phyloP scores from a whole-genome alignment of 1,140 invertebrate genomes.

The Hycleus cichorii region DNA sequence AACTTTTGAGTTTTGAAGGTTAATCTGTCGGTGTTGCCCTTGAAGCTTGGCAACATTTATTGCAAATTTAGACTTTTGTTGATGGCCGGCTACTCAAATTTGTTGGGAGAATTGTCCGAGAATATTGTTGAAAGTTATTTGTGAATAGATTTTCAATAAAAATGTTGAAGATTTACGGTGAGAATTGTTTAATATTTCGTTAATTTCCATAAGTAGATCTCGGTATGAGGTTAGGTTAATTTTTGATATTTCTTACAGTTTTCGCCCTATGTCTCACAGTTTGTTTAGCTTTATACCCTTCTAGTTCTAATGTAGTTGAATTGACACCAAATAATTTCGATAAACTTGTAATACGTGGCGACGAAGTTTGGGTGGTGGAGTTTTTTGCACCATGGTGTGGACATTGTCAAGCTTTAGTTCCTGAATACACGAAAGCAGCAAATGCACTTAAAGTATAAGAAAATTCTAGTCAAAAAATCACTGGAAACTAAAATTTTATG shows the following conservation, averaged over 20 bases:
- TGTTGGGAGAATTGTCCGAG: too few relatives aligned
- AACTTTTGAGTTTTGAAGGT: too few relatives aligned
- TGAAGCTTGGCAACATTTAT: too few relatives aligned
- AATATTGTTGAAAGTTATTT: not conserved
- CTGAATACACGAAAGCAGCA: constrained; percentile 85
- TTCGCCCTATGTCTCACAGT: constrained; percentile 13
- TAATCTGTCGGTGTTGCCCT: too few relatives aligned
- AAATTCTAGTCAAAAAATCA: not conserved
- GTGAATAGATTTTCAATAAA: not conserved
- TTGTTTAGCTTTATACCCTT: constrained; percentile 63
- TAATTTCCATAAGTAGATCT: not conserved
- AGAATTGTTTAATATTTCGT: not conserved
- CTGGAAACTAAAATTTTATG: constrained; percentile 2
- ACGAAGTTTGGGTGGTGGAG: constrained; percentile 88
- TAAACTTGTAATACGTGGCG: constrained; percentile 70
- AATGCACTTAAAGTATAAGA: constrained; percentile 69
- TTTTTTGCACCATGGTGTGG: constrained; percentile 94
- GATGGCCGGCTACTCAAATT: too few relatives aligned
- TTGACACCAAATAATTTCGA: constrained; percentile 90
- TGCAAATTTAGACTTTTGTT: too few relatives aligned
- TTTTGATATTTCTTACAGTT: constrained; percentile 14
- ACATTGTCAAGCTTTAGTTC: constrained; percentile 73
- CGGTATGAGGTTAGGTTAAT: constrained; percentile 4
- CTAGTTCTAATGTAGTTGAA: constrained; percentile 80
- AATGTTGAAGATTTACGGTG: constrained; percentile 7